These are phyloP conservation scores for Drosophila triauraria DNA, from an alignment of 1,140 invertebrate species.

Conservation along the genomic window DNA sequence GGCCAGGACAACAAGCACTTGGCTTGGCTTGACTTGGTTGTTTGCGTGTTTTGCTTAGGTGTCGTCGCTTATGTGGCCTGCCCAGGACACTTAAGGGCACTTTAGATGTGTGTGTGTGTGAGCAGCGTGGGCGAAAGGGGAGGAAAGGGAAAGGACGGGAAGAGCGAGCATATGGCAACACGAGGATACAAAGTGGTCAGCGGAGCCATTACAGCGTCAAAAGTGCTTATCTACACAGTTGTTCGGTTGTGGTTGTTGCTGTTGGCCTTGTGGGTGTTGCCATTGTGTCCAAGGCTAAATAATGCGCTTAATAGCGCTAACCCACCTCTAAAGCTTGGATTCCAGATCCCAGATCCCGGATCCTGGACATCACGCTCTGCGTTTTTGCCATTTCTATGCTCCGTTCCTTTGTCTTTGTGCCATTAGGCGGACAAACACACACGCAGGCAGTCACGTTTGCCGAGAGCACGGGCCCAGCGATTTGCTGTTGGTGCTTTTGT, in stretches of 20 bases:
- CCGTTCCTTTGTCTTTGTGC: constrained; percentile 72
- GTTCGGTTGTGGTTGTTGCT: constrained; percentile 41
- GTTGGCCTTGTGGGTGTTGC: constrained; percentile 41
- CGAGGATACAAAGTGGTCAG: constrained; percentile 68
- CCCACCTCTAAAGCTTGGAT: constrained; percentile 52
- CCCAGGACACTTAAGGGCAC: constrained; percentile 78
- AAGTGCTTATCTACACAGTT: constrained; percentile 73
- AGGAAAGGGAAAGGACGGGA: constrained; percentile 1
- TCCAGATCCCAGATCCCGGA: constrained; percentile 10
- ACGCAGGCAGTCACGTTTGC: constrained; percentile 31
- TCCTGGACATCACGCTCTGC: constrained; percentile 50
- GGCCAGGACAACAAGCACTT: constrained; percentile 52
- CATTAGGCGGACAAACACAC: constrained; percentile 64
- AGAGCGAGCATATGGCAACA: constrained; percentile 36
- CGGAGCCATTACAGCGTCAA: constrained; percentile 62
- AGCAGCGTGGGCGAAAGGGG: constrained; percentile 12
- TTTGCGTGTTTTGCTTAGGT: constrained; percentile 80
- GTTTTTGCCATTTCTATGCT: constrained; percentile 70
- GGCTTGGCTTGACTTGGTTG: constrained; percentile 57
- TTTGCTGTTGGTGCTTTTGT: constrained; percentile 22
- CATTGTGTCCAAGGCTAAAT: constrained; percentile 64
- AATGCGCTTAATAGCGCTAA: constrained; percentile 78
- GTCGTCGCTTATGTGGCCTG: constrained; percentile 79
- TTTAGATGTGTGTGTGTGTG: constrained; percentile 60
- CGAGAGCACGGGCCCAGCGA: constrained; percentile 15